Evolutionary conservation across 2,797 vertebrate species (phyloP).

Genomic region (Margarornis squamiger): DNA sequence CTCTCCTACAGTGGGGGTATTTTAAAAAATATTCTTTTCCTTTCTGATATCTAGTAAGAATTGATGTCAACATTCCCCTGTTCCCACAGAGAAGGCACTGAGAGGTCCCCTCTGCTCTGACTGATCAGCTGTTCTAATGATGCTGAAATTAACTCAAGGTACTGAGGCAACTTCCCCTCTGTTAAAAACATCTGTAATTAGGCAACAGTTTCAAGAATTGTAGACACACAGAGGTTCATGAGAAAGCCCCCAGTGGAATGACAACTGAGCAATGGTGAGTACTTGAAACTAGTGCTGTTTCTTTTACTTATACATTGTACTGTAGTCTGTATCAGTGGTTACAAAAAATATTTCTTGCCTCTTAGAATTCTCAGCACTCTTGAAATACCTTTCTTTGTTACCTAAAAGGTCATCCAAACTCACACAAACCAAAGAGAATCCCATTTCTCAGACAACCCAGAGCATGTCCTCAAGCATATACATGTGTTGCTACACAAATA

Average conservation of each 20-base stretch:
- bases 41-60: neutral
- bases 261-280: neutral
- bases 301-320: neutral
- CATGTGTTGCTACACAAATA: neutral
- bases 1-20: neutral
- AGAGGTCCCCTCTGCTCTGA: neutral
- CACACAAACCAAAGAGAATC: neutral
- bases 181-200: neutral
- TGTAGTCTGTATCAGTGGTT: neutral
- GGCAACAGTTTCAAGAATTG: neutral
- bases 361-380: neutral
- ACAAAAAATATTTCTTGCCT: neutral
- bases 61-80: neutral
- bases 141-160: neutral
- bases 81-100: neutral
- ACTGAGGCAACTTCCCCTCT: neutral
- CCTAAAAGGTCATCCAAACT: neutral
- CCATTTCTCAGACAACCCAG: neutral
- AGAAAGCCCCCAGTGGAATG: neutral
- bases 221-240: rapidly evolving
- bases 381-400: neutral
- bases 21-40: neutral
- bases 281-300: neutral
- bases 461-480: neutral
- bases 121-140: neutral